Evolutionary conservation across 2,888 invertebrate genomes (phyloP).

Genomic region (Aphodius granarius): DNA sequence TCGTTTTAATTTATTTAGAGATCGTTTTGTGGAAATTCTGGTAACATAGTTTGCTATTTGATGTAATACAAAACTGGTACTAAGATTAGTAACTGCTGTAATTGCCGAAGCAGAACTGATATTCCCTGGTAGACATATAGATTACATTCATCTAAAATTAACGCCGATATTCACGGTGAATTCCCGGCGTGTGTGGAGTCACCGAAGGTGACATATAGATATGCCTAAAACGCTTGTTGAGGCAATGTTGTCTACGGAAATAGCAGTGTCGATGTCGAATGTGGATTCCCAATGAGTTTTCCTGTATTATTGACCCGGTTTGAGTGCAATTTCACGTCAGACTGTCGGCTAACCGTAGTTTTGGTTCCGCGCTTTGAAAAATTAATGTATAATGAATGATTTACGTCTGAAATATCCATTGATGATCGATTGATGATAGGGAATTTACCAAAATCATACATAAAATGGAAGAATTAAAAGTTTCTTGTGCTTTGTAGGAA

Average conservation of each 20-base stretch:
- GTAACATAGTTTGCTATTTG: too few species aligned
- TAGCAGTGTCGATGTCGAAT: not conserved
- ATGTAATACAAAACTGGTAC: too few species aligned
- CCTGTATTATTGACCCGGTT: not conserved
- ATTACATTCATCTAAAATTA: not conserved
- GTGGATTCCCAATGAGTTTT: not conserved
- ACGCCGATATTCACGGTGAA: not conserved
- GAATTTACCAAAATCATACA: too few species aligned
- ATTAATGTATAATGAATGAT: too few species aligned
- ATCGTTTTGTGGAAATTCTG: not conserved
- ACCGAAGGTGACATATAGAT: not conserved
- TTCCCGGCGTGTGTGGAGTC: not conserved
- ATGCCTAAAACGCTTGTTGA: not conserved
- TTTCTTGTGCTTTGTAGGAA: too few species aligned
- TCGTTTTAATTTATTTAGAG: not conserved
- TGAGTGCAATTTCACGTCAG: not conserved
- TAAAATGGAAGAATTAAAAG: too few species aligned
- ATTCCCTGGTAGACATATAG: not conserved
- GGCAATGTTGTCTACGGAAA: not conserved
- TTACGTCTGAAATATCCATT: too few species aligned
- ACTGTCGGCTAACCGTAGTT: too few species aligned
- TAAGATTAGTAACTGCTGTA: not conserved
- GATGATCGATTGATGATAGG: too few species aligned
- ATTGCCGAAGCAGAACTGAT: not conserved
- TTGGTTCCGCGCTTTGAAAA: too few species aligned